phyloP scores from a whole-genome alignment of 2,888 invertebrate species.

The Leistus spinibarbis region DNA sequence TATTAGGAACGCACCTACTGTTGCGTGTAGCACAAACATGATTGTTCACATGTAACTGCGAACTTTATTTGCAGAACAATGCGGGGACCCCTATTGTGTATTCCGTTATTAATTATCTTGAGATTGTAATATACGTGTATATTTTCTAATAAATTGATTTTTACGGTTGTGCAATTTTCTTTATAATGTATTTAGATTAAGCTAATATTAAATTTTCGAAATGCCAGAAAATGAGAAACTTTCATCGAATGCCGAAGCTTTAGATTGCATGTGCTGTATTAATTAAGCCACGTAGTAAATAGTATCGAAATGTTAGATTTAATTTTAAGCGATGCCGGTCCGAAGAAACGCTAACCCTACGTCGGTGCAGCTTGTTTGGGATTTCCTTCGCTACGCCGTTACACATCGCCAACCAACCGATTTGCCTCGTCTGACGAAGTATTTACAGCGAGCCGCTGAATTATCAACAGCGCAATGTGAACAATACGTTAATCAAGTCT shows the following conservation, averaged over 20 bases:
- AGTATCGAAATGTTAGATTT: neutral
- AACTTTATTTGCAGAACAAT: slow-evolving; percentile 19
- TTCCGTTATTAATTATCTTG: slow-evolving; percentile 15
- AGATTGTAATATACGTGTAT: slow-evolving; percentile 6
- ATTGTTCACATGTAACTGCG: neutral
- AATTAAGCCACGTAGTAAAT: too few relatives aligned
- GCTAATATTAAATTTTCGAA: too few relatives aligned
- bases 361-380: slow-evolving; percentile 55
- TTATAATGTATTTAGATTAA: too few relatives aligned
- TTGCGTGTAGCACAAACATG: slow-evolving; percentile 26
- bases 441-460: slow-evolving; percentile 48
- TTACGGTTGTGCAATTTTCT: neutral
- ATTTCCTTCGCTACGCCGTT: slow-evolving; percentile 51
- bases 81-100: slow-evolving; percentile 26
- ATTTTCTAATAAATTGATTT: neutral
- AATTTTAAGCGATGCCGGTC: slow-evolving; percentile 51
- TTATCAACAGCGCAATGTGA: slow-evolving; percentile 8
- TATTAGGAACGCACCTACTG: slow-evolving; percentile 16
- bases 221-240: too few relatives aligned
- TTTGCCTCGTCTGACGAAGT: slow-evolving; percentile 49
- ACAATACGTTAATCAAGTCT: slow-evolving; percentile 10
- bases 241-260: too few relatives aligned
- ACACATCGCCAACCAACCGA: slow-evolving; percentile 50
- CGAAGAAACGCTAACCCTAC: slow-evolving; percentile 54
- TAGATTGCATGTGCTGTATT: too few relatives aligned